Conservation (phyloP, 35 echinoderm and acorn worm genomes). For the Amphiura filiformis region DNA sequence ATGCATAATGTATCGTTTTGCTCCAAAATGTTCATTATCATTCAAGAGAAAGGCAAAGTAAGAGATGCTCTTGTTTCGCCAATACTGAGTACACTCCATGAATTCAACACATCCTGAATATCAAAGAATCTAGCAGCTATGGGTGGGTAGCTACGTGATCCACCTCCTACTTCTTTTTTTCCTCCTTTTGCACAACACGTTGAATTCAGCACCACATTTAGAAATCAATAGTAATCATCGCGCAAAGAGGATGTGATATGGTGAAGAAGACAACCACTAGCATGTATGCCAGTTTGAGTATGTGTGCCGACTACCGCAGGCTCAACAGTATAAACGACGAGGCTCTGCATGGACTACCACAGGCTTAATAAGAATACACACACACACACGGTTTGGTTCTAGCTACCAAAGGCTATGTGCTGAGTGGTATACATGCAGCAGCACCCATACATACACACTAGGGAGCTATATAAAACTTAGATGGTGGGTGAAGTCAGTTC, state of each 20-base stretch:
- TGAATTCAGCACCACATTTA: not conserved
- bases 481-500: not conserved
- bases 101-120: no score
- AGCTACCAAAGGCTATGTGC: not conserved
- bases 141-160: not conserved
- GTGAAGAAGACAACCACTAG: not conserved
- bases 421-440: not conserved
- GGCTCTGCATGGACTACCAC: not conserved
- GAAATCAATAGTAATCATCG: not conserved
- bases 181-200: not conserved
- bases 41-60: no score
- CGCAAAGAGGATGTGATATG: not conserved
- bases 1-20: no score
- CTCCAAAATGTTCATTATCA: no score
- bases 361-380: slow-evolving; percentile 3
- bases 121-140: no score
- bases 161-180: not conserved
- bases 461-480: not conserved
- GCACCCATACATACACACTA: not conserved
- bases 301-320: not conserved
- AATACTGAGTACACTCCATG: no score
- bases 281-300: not conserved
- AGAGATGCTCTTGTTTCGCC: no score
- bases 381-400: no score
- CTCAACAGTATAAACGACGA: slow-evolving; percentile 4